Evolutionary conservation across 2,797 vertebrate genomes (phyloP).

Genomic region (Todus mexicanus): DNA sequence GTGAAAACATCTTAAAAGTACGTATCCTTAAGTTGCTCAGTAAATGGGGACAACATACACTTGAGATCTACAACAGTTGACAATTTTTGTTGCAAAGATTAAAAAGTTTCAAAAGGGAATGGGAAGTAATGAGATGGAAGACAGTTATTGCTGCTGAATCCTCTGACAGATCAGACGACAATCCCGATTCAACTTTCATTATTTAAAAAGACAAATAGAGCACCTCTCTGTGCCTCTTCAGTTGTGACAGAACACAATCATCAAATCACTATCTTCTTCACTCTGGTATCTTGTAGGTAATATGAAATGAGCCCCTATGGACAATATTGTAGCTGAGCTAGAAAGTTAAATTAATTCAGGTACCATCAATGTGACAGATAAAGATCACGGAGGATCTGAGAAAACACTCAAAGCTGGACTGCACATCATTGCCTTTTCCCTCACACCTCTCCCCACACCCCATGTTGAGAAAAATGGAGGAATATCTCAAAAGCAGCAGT

Average conservation of each 20-base stretch:
- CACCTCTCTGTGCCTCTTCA: slow-evolving; percentile 1
- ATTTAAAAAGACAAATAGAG: slow-evolving; percentile 34
- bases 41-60: background rate
- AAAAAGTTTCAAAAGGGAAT: slow-evolving; percentile 1
- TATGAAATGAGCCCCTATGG: background rate
- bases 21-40: background rate
- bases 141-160: slow-evolving; percentile 11
- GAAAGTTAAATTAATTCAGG: background rate
- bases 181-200: background rate
- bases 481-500: background rate
- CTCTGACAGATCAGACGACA: slow-evolving; percentile 27
- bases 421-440: background rate
- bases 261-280: slow-evolving; percentile 5
- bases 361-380: background rate
- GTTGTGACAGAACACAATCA: background rate
- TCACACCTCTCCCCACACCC: background rate
- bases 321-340: background rate
- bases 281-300: background rate
- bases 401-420: background rate
- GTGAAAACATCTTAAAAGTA: background rate
- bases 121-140: slow-evolving; percentile 11
- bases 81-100: background rate
- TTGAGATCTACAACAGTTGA: background rate
- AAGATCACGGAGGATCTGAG: background rate
- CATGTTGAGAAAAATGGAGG: background rate